Percentiles rank a stretch among this genome's conserved stretches.
Conservation (phyloP, 2,888 invertebrate genomes). For the Conchocele bisecta region DNA sequence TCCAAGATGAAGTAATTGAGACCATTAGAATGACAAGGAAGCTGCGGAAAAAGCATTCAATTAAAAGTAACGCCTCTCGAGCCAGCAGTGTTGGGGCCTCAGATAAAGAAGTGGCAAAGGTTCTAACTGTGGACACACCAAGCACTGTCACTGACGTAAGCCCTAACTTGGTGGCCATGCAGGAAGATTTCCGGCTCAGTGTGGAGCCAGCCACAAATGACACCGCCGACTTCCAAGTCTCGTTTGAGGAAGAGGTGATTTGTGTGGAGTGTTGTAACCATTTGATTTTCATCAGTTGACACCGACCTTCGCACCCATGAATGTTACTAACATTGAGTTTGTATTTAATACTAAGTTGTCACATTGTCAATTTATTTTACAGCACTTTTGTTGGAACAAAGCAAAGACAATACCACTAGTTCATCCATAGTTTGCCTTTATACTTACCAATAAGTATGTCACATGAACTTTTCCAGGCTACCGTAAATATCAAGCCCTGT, state of each 20-base stretch:
- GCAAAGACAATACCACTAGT: too few species aligned
- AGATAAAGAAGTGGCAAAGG: constrained; percentile 60
- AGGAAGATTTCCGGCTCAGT: constrained; percentile 34
- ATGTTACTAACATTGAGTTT: too few species aligned
- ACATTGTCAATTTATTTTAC: too few species aligned
- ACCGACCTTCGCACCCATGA: too few species aligned
- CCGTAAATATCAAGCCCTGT: too few species aligned
- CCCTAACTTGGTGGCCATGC: neutral
- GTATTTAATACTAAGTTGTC: too few species aligned
- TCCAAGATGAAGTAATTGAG: constrained; percentile 37
- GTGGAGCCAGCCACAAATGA: constrained; percentile 51
- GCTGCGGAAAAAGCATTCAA: neutral
- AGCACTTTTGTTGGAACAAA: too few species aligned
- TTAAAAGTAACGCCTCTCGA: neutral
- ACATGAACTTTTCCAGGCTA: too few species aligned
- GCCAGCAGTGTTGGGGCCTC: constrained; percentile 14
- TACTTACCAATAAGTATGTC: too few species aligned
- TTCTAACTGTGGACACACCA: constrained; percentile 48
- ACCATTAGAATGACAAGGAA: constrained; percentile 16
- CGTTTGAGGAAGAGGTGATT: constrained; percentile 53
- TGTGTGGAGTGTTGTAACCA: neutral
- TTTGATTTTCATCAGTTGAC: too few species aligned
- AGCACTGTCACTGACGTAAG: constrained; percentile 29
- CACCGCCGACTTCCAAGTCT: constrained; percentile 50
- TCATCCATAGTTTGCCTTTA: too few species aligned